phyloP scores from a whole-genome alignment of 2,797 vertebrate species.

The Amblyraja radiata region DNA sequence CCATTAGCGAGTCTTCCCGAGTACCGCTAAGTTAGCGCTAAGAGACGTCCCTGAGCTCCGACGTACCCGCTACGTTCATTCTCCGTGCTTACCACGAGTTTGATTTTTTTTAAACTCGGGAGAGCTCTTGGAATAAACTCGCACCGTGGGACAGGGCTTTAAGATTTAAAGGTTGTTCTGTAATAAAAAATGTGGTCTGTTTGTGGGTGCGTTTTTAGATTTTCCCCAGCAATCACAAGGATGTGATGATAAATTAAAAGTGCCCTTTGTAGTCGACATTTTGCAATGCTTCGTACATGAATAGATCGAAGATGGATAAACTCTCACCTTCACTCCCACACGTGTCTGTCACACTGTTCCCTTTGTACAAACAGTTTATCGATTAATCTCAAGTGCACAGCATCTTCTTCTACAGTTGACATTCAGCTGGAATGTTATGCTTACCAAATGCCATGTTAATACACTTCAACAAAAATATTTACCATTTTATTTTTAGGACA shows the following conservation, averaged over 20 bases:
- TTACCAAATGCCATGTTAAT: conserved; percentile 25
- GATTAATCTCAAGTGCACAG: not conserved
- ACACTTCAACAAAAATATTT: conserved; percentile 29
- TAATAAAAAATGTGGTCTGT: not conserved
- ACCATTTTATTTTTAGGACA: conserved; percentile 7
- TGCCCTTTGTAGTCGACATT: not conserved
- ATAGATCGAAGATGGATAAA: not conserved
- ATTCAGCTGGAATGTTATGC: conserved; percentile 20
- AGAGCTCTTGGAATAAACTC: no score
- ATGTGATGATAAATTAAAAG: not conserved
- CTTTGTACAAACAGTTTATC: not conserved
- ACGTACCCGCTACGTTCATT: no score
- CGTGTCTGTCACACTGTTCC: not conserved
- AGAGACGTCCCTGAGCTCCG: no score
- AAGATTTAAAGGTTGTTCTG: not conserved
- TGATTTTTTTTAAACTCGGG: no score
- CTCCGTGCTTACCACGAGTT: no score
- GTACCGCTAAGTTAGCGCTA: no score
- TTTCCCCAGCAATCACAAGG: not conserved
- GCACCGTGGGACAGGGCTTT: no score
- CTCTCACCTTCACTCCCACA: not conserved
- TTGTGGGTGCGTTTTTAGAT: not conserved
- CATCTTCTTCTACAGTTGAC: not conserved
- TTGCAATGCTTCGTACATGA: not conserved
- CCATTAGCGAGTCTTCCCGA: no score